Percentiles rank a stretch among this genome's conserved stretches.
Evolutionary conservation across 2,797 vertebrate genomes (phyloP).

Genomic region (Rallus crepitans): DNA sequence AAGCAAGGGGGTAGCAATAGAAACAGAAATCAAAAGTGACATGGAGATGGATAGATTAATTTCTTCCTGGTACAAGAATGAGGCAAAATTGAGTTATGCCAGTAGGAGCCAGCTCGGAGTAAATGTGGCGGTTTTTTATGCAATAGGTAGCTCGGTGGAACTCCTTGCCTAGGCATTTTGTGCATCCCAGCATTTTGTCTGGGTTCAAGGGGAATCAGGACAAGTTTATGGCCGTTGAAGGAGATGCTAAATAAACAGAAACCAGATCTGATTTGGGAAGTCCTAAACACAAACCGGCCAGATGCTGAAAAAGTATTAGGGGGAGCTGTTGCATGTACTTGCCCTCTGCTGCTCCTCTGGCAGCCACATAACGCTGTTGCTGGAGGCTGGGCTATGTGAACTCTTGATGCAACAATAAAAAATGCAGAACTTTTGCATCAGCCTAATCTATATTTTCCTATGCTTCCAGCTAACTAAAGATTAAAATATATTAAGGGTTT

Average conservation of each 20-base stretch:
- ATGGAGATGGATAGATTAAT: background rate
- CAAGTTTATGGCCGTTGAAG: constrained; percentile 33
- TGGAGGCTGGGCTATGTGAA: background rate
- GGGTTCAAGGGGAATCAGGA: background rate
- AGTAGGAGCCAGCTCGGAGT: background rate
- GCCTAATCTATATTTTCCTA: background rate
- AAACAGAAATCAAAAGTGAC: constrained; percentile 24
- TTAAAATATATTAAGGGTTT: background rate
- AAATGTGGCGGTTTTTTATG: background rate
- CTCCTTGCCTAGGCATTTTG: background rate
- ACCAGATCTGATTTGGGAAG: constrained; percentile 13
- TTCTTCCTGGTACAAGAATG: background rate
- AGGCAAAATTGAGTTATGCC: constrained; percentile 7
- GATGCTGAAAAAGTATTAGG: constrained; percentile 35
- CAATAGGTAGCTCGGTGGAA: background rate
- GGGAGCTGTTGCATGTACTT: constrained; percentile 21
- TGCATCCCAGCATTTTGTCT: constrained; percentile 2
- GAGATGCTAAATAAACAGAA: constrained; percentile 56
- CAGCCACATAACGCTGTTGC: background rate
- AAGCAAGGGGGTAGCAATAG: background rate
- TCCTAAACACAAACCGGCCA: background rate
- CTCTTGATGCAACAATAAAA: background rate
- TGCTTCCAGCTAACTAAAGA: background rate
- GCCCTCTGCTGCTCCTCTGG: constrained; percentile 1
- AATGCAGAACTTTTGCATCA: background rate